Base-by-base conservation (phyloP, 2,113 vertebrate genomes). In the Oostethus manadensis region DNA sequence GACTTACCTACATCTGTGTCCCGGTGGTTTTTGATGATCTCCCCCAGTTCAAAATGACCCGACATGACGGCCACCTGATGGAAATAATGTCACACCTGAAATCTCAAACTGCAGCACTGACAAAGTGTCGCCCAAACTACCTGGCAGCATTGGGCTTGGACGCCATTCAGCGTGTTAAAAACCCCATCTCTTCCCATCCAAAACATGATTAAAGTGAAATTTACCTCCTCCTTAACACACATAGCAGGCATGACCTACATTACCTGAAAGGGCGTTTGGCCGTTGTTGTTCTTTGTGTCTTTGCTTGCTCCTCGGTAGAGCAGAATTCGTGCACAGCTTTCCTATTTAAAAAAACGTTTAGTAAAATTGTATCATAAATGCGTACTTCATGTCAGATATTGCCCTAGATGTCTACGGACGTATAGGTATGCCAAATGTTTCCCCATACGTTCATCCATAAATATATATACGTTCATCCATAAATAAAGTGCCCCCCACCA, bases 231-330 rank as follows among this genome's bases (percentile, higher is more conserved):
- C n/a, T n/a, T n/a, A 15, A 50, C 3, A 23, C 13, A 1, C 21
- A 15, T 15, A 50, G 15, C 5, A 15, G 9, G 8, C 10, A n/a
- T 16, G 9, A n/a, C n/a, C 11, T 2, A 16, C 35, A 58, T 77
- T 70, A 95, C 94, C 93, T 96, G 94, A 76, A 96, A 96, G 10
- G 94, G 86, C 0, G 91, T 95, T 88, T 96, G 94, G 13, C 93
- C 92, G 1, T 86, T 91, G 87, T 93, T 94, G 68, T 95, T 95
- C 78, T 94, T 94, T 60, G 91, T 90, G 15, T 94, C 93, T 78
- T 95, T 96, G 68, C 88, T 93, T 26, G 93, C 91, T 54, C 94
- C 94, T 5, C 94, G 82, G 68, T 95, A 96, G 6, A 96, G 90
- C 18, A 96, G 89, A 68, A 96, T 93, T 29, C 94, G 89, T 43